Base-by-base conservation (phyloP, 2,888 invertebrate species). In the Seladonia tumulorum region DNA sequence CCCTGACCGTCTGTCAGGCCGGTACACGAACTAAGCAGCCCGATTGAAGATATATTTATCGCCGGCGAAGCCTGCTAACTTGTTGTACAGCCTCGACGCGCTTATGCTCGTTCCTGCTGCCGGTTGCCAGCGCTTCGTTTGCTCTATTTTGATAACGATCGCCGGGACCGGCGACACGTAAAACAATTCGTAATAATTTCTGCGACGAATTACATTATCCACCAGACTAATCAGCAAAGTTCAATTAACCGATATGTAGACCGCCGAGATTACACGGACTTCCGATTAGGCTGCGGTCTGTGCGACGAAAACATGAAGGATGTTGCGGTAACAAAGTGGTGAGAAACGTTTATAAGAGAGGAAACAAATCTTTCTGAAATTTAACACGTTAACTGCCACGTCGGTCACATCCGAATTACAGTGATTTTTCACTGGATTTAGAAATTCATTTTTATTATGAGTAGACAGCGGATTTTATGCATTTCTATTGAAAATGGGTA, bases 21-120 rank as follows among this genome's bases (percentile, higher is more conserved):
- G 35, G 63, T 76, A 74, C 66, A 68, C 80, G 77, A 81, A 57
- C 79, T 53, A 76, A 79, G 70, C 85, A 49, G 81, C 78, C 72
- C 81, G 79, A 85, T 76, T 78, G 49, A 66, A 80, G 76, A 81
- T 76, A 73, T 79, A 89, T 87, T 88, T 88, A 88, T 87, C 89
- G 82, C 63, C 18, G 29, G 29, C 35, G 35, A 49, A 66, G 35
- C 16, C 35, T 18, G 75, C 42, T 25, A 29, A 63, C 60, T 29
- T 63, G 60, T 63, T n/a, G n/a, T n/a, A 3, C 10, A 57, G 25
- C 29, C 25, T 79, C 14, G 35, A 42, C 49, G 49, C n/a, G 16
- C 70, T 76, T 45, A 75, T 74, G 47, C 45, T 47, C 16, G 57
- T n/a, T 63, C 18, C 22, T 29, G n/a, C 29, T 63, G 22, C 60